Percentiles rank a stretch among this genome's conserved stretches.
These are phyloP conservation scores for Thrips palmi DNA, from an alignment of 1,140 invertebrate species.

Conservation along the genomic window DNA sequence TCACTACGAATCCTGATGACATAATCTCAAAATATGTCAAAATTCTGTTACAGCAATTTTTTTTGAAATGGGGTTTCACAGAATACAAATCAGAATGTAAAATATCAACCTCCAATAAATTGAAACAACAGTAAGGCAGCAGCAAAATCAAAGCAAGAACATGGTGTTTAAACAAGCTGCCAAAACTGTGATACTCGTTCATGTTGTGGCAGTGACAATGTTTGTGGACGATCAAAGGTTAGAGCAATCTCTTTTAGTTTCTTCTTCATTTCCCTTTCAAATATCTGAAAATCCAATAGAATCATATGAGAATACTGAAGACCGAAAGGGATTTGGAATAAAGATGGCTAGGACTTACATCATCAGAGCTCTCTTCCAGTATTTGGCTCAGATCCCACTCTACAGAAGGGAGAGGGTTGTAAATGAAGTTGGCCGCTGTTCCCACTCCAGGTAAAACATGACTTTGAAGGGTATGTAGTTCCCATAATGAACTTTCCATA, in stretches of 20 bases:
- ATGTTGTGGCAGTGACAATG: constrained; percentile 7
- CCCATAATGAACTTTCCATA: constrained; percentile 79
- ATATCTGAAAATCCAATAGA: constrained; percentile 14
- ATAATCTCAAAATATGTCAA: too few species aligned
- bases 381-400: constrained; percentile 44
- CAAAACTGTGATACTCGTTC: too few species aligned
- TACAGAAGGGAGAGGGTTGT: constrained; percentile 37
- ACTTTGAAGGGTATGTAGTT: constrained; percentile 54
- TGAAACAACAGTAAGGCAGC: too few species aligned
- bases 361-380: constrained; percentile 35
- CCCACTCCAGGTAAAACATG: constrained; percentile 56
- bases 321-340: background rate
- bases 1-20: too few species aligned
- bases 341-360: constrained; percentile 22
- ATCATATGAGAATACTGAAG: background rate
- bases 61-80: too few species aligned
- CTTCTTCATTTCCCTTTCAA: constrained; percentile 15
- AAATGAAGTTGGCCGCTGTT: constrained; percentile 47
- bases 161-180: too few species aligned
- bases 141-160: too few species aligned
- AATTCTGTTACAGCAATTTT: too few species aligned
- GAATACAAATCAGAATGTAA: too few species aligned
- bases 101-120: too few species aligned
- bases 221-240: constrained; percentile 15
- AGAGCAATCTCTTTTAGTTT: constrained; percentile 13